Percentiles rank a stretch among this genome's conserved stretches.
Conservation (phyloP, 2,888 invertebrate genomes). For the Tetropium fuscum region DNA sequence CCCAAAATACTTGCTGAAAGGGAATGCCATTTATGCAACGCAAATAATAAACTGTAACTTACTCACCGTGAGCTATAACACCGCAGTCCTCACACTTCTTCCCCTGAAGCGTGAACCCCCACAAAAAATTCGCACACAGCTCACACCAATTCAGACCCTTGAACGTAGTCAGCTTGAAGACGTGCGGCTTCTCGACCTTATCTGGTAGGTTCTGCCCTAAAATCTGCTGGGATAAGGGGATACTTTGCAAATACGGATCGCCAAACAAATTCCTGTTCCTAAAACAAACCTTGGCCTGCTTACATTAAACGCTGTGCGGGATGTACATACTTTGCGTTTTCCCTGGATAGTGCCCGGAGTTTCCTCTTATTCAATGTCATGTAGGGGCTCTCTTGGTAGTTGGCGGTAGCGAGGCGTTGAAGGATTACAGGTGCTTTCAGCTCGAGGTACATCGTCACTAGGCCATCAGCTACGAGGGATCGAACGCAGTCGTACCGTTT, state of each 20-base stretch:
- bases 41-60: not conserved
- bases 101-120: constrained; percentile 95
- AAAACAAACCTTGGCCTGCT: too few relatives aligned
- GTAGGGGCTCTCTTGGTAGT: constrained; percentile 90
- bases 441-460: constrained; percentile 92
- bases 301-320: too few relatives aligned
- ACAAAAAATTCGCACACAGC: constrained; percentile 93
- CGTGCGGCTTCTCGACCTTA: constrained; percentile 76
- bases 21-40: not conserved
- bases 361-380: constrained; percentile 82
- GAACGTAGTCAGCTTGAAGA: constrained; percentile 84
- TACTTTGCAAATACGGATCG: constrained; percentile 36
- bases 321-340: constrained; percentile 55
- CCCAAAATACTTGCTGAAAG: too few relatives aligned
- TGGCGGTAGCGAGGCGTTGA: constrained; percentile 82
- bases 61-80: constrained; percentile 88
- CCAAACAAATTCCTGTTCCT: constrained; percentile 45
- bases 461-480: constrained; percentile 91
- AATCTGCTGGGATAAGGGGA: constrained; percentile 52
- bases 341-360: constrained; percentile 71
- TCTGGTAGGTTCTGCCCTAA: constrained; percentile 54
- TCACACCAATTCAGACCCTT: constrained; percentile 95
- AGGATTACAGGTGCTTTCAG: constrained; percentile 86
- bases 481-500: constrained; percentile 86
- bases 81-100: constrained; percentile 95